These are phyloP conservation scores for Panopea generosa DNA, from an alignment of 2,888 invertebrate genomes.

Conservation along the genomic window DNA sequence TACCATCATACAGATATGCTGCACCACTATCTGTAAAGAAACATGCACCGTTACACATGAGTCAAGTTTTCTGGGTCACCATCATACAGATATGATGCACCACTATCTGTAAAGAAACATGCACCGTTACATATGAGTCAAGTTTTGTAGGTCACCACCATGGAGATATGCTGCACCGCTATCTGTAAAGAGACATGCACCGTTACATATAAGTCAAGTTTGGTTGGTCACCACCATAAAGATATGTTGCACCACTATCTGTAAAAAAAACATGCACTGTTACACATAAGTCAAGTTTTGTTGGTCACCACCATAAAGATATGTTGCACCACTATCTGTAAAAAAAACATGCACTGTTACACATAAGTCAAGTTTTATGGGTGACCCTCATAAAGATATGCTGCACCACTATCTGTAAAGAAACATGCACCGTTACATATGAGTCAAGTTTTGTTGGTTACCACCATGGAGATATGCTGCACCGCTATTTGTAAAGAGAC, in stretches of 20 bases:
- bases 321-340: constrained; percentile 81
- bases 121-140: too few relatives aligned
- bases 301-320: constrained; percentile 76
- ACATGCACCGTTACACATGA: too few relatives aligned
- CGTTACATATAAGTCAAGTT: not conserved
- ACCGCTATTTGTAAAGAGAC: constrained; percentile 78
- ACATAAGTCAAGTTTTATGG: not conserved
- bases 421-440: too few relatives aligned
- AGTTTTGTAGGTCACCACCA: constrained; percentile 79
- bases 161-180: constrained; percentile 77
- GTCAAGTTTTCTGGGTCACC: constrained; percentile 79
- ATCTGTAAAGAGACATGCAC: constrained; percentile 76
- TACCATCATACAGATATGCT: constrained; percentile 77
- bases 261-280: too few relatives aligned
- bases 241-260: too few relatives aligned
- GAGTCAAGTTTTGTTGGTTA: constrained; percentile 81
- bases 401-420: too few relatives aligned
- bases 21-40: constrained; percentile 77
- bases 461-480: constrained; percentile 78
- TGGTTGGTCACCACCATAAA: not conserved
- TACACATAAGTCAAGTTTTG: too few relatives aligned
- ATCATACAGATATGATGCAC: constrained; percentile 78
- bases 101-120: too few relatives aligned
- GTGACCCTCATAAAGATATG: too few relatives aligned
- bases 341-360: too few relatives aligned